Base-by-base conservation (phyloP, 2,888 invertebrate genomes). In the Protonemura montana region DNA sequence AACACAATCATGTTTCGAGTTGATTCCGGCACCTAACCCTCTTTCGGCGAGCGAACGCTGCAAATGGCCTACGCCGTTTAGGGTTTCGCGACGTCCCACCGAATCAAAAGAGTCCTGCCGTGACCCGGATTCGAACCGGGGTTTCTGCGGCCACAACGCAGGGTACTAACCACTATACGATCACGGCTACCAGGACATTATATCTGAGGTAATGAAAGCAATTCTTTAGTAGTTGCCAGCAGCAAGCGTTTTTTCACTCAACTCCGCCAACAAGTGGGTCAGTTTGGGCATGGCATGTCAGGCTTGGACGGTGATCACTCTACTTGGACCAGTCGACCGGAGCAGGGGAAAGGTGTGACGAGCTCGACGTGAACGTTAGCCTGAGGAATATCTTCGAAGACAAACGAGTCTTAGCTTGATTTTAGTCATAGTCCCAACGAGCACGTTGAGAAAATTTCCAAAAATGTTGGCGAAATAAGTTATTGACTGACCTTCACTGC, bases 61-160 rank as follows among this genome's bases (percentile, higher is more conserved):
- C 13, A 2, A 59, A 59, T 21, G 59, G 59, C 13, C 59, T 10
- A 59, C 59, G 21, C 16, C 13, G 3, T 16, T 21, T 3, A 21
- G 59, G 16, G 16, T 2, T 1, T 21, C 59, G 21, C 59, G 21
- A 13, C 59, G 59, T 1, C 13, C 21, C 59, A 10, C 59, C 59
- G 59, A 25, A 25, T 7, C 78, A 78, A 88, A 88, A 86, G 86
- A 84, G 76, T 76, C 42, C 82, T 89, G 89, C 85, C 90, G 90
- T 90, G 90, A 90, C 89, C 90, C 89, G 90, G 90, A 90, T 90
- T 90, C 89, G 89, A 90, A 90, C 90, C 90, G 89, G 90, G 90
- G 90, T 90, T 90, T 88, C 89, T 90, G 89, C 89, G 90, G 90
- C 90, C 90, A 90, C 89, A 90, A 90, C 90, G 90, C 89, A 90